Evolutionary conservation across 2,797 vertebrate genomes (phyloP).

Genomic region (Gymnoscopelus microlampas): DNA sequence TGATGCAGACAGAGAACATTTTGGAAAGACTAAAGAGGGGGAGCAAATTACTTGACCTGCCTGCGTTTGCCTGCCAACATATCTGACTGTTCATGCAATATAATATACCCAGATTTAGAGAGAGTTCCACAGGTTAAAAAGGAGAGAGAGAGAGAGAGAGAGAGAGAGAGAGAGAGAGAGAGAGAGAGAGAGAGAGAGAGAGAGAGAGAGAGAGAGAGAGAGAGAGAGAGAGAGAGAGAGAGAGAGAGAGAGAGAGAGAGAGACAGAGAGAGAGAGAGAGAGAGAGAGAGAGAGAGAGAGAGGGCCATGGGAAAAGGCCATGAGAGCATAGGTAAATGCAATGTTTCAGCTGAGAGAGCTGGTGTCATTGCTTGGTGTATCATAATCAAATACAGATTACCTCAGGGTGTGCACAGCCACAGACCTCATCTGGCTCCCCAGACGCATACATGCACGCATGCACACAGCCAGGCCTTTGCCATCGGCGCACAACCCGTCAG

Average conservation of each 20-base stretch:
- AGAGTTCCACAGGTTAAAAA: neutral
- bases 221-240: neutral
- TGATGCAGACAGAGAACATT: neutral
- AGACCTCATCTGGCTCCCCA: constrained; percentile 15
- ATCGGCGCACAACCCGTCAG: too few species aligned
- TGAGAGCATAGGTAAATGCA: neutral
- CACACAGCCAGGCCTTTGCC: neutral
- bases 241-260: neutral
- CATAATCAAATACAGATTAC: constrained; percentile 31
- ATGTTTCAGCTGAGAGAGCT: constrained; percentile 11
- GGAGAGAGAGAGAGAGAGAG: neutral
- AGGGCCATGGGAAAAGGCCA: neutral
- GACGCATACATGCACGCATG: neutral
- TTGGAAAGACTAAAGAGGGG: neutral
- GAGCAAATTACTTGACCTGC: neutral
- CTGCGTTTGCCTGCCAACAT: neutral
- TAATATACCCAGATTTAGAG: neutral
- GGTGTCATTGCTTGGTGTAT: constrained; percentile 27
- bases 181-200: neutral
- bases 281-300: neutral
- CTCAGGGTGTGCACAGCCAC: constrained; percentile 19
- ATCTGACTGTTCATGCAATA: constrained; percentile 4
- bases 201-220: neutral
- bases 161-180: neutral
- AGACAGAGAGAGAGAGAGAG: neutral